phyloP scores from a whole-genome alignment of 92 coral and sea anemone species.

The Scolanthus callimorphus region DNA sequence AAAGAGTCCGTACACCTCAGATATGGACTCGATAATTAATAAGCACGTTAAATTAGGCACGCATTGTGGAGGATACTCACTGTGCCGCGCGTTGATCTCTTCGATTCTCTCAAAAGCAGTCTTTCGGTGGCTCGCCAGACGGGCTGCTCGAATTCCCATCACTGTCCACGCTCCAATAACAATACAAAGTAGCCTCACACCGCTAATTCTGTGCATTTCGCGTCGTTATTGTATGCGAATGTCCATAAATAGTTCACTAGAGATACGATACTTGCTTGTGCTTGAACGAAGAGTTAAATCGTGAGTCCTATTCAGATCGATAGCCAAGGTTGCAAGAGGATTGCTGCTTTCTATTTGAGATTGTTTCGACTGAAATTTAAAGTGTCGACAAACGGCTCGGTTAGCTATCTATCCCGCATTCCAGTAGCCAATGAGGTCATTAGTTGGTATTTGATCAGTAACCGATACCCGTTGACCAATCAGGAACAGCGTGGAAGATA shows the following conservation, averaged over 20 bases:
- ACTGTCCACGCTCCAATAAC: constrained; percentile 6
- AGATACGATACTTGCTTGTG: no score
- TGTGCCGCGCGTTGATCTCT: constrained; percentile 1
- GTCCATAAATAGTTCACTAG: no score
- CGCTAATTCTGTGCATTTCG: constrained; percentile 1
- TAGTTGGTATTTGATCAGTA: background rate
- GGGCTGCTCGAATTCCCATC: constrained; percentile 12
- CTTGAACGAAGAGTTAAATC: no score
- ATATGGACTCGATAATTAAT: background rate
- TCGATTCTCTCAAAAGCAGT: constrained; percentile 16
- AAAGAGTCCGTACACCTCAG: background rate
- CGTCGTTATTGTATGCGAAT: background rate
- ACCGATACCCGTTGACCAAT: constrained; percentile 4
- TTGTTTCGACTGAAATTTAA: constrained; percentile 13
- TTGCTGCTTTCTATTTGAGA: background rate
- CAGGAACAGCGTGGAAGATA: no score
- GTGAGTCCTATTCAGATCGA: no score
- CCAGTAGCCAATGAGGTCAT: constrained; percentile 28
- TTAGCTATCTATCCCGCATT: constrained; percentile 2
- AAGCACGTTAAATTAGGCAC: background rate
- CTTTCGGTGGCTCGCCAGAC: constrained; percentile 2
- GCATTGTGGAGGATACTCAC: background rate
- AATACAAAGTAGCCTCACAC: background rate
- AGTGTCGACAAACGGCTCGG: constrained; percentile 10
- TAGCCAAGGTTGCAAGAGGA: background rate